Evolutionary conservation across 2,797 vertebrate genomes (phyloP), one percentile per base, ranked within the genome.

Genomic region (Sphaeramia orbicularis): DNA sequence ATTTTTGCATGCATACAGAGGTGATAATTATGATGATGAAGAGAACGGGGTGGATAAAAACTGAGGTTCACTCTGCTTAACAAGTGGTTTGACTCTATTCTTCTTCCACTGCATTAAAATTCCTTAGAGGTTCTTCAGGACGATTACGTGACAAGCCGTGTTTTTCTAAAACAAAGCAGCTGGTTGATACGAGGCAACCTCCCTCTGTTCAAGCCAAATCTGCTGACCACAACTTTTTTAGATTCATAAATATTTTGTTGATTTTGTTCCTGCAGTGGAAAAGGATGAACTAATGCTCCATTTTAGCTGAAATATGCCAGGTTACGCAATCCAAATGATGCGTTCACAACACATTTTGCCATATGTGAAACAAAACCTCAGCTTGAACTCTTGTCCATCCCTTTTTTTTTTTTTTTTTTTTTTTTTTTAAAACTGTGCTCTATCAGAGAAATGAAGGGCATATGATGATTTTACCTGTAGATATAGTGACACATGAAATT

Each of bases 161-260:
- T 91, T 92, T 92, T 90, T 62, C 74, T 85, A 84, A 91, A 90
- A 84, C 74, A 90, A 88, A 87, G 87, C 90, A 89, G 86, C 84
- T 89, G 85, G 69, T 84, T 83, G 85, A 90, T 88, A 69, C 66
- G 74, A 86, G 43, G 64, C 72, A 70, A 75, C 35, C 59, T 58
- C 58, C 32, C 53, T 74, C 66, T 35, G 63, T 71, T 72, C 40
- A 67, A 65, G 79, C 79, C 82, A 81, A 65, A 83, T 84, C 65
- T 78, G 43, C 65, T 65, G 72, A 84, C 85, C 85, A 51, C 85
- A 83, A 32, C 51, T 80, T 70, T 79, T 55, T 43, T 69, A 74
- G 51, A 79, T 83, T 88, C 76, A 74, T 73, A 79, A 81, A 83
- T 80, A 62, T 86, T 84, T 80, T 67, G 63, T 82, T 63, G 41